These are phyloP conservation scores for Micronycteris hirsuta DNA, from an alignment of 2,113 vertebrate genomes.

Conservation along the genomic window DNA sequence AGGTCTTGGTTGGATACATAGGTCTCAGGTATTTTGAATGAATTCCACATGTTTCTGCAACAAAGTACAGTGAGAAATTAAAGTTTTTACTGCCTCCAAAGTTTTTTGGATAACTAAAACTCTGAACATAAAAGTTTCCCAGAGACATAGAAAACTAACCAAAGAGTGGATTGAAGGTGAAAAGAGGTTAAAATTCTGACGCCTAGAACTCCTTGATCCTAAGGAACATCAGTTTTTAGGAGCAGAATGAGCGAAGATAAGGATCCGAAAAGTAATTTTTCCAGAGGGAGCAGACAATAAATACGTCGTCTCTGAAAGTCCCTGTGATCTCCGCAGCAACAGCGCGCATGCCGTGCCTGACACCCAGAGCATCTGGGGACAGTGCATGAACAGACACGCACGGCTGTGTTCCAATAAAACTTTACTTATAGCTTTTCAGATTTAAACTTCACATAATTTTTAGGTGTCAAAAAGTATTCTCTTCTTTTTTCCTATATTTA, in stretches of 20 bases:
- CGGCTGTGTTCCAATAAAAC: neutral
- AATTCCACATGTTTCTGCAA: constrained; percentile 89
- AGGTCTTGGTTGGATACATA: constrained; percentile 96
- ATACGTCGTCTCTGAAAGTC: neutral
- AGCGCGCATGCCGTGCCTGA: neutral
- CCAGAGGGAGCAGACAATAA: neutral
- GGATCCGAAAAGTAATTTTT: neutral
- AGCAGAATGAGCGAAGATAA: neutral
- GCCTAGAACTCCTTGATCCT: neutral
- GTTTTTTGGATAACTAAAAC: neutral
- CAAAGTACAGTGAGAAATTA: constrained; percentile 57
- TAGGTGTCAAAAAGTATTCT: neutral
- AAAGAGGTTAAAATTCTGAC: constrained; percentile 15
- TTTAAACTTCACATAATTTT: neutral
- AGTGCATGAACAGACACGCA: neutral
- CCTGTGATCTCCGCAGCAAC: neutral
- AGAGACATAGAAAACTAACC: neutral
- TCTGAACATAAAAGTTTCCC: neutral
- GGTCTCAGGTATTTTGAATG: constrained; percentile 90
- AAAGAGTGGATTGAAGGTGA: neutral
- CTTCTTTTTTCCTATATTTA: neutral
- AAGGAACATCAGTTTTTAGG: neutral
- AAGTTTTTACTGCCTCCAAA: constrained; percentile 9
- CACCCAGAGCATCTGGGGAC: too few species aligned
- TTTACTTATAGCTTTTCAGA: neutral